Conservation (phyloP, 2,888 invertebrate species). For the Zygothrica quintamaculata region DNA sequence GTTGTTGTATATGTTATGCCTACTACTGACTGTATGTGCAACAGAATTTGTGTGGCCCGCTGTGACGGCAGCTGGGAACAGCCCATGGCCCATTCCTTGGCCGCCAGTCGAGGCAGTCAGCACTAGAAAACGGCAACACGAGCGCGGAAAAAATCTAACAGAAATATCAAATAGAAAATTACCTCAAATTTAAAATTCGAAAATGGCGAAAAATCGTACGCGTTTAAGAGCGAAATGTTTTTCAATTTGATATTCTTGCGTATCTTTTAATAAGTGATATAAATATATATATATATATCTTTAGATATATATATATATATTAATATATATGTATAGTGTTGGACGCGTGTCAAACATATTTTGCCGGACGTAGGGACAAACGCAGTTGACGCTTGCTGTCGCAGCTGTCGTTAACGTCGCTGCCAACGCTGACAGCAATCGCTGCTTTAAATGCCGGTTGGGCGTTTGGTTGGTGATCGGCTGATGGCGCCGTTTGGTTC, state of each 20-base stretch:
- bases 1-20: constrained; percentile 25
- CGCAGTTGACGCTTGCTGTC: constrained; percentile 13
- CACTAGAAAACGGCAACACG: constrained; percentile 67
- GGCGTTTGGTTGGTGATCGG: constrained; percentile 52
- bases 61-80: constrained; percentile 69
- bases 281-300: constrained; percentile 11
- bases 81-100: constrained; percentile 71
- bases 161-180: constrained; percentile 15
- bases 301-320: constrained; percentile 34
- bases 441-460: constrained; percentile 63
- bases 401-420: constrained; percentile 12
- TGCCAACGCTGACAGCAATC: neutral
- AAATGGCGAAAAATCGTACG: constrained; percentile 23
- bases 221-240: constrained; percentile 38
- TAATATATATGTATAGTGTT: constrained; percentile 45
- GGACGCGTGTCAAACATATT: constrained; percentile 56
- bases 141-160: constrained; percentile 31
- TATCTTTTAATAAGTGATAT: constrained; percentile 1
- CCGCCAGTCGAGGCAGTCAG: constrained; percentile 60
- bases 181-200: neutral
- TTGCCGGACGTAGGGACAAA: constrained; percentile 31
- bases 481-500: constrained; percentile 59
- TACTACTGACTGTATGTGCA: constrained; percentile 51
- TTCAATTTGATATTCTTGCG: constrained; percentile 24
- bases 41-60: constrained; percentile 47